phyloP scores from a whole-genome alignment of 2,113 vertebrate genomes.

The Misgurnus mizolepis region DNA sequence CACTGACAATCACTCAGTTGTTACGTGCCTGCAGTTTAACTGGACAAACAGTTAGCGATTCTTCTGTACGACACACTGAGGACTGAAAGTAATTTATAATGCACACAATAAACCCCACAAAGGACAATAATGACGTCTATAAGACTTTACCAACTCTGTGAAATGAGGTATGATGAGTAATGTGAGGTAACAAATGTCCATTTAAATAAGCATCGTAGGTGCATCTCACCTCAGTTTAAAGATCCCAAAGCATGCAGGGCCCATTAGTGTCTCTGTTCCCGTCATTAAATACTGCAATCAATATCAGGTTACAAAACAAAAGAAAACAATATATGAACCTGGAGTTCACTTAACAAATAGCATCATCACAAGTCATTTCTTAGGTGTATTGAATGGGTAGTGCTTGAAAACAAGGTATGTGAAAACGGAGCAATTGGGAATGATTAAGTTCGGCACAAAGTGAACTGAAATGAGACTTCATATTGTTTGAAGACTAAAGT shows the following conservation, averaged over 20 bases:
- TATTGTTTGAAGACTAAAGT: slow-evolving; percentile 42
- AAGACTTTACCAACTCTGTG: not conserved
- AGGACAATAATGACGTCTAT: not conserved
- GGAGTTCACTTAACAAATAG: not conserved
- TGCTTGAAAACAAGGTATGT: not conserved
- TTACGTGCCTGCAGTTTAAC: not conserved
- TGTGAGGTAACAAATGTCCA: slow-evolving; percentile 25
- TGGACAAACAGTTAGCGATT: not conserved
- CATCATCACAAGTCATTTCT: not conserved
- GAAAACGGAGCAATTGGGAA: not conserved
- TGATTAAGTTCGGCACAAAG: slow-evolving; percentile 16
- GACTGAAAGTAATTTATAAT: not conserved
- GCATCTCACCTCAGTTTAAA: slow-evolving; percentile 17
- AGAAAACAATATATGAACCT: not conserved
- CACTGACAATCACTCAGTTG: not conserved
- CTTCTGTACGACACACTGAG: not conserved
- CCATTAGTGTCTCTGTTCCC: not conserved
- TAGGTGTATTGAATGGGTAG: not conserved
- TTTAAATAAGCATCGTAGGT: not conserved
- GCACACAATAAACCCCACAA: not conserved
- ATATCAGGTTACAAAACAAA: slow-evolving; percentile 2
- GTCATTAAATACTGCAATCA: not conserved
- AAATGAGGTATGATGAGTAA: not conserved
- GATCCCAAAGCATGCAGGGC: slow-evolving; percentile 24
- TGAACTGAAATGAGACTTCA: slow-evolving; percentile 7